Percentiles rank a stretch among this genome's conserved stretches.
These are phyloP conservation scores for Romanogobio albipinnatus DNA, from an alignment of 2,113 vertebrate species.

Conservation along the genomic window DNA sequence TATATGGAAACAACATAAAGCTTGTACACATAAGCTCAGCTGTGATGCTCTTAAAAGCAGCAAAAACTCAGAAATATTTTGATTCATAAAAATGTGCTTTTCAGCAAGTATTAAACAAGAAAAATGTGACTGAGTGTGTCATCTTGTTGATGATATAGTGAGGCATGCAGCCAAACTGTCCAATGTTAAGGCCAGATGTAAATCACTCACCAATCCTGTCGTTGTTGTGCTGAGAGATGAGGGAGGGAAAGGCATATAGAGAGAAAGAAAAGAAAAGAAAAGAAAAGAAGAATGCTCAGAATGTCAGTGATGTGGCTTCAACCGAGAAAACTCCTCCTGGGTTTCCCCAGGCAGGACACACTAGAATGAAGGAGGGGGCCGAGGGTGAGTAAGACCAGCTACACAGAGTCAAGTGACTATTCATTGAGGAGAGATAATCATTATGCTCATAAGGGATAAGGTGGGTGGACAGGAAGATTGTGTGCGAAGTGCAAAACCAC, in stretches of 20 bases:
- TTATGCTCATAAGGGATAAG: conserved; percentile 31
- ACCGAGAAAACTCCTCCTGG: conserved; percentile 50
- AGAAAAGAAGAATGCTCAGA: conserved; percentile 69
- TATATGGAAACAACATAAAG: not conserved
- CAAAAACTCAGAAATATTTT: not conserved
- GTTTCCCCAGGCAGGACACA: conserved; percentile 53
- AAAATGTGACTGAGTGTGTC: not conserved
- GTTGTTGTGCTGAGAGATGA: conserved; percentile 18
- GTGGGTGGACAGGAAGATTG: conserved; percentile 34
- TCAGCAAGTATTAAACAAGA: not conserved
- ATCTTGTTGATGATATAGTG: not conserved
- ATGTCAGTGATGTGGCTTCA: conserved; percentile 68
- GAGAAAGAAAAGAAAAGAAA: conserved; percentile 12
- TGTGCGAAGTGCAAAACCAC: conserved; percentile 44
- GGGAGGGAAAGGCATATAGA: not conserved
- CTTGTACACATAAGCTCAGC: not conserved
- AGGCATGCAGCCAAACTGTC: not conserved
- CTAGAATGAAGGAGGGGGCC: not conserved
- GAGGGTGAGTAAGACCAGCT: not conserved
- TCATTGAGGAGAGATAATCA: conserved; percentile 29
- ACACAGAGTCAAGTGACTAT: not conserved
- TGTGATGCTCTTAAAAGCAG: not conserved
- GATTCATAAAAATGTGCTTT: not conserved
- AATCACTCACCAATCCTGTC: conserved; percentile 43
- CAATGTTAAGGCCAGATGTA: conserved; percentile 36